Evolutionary conservation across 1,140 invertebrate genomes (phyloP), one percentile per base, ranked within the genome.

Genomic region (Cylas formicarius): DNA sequence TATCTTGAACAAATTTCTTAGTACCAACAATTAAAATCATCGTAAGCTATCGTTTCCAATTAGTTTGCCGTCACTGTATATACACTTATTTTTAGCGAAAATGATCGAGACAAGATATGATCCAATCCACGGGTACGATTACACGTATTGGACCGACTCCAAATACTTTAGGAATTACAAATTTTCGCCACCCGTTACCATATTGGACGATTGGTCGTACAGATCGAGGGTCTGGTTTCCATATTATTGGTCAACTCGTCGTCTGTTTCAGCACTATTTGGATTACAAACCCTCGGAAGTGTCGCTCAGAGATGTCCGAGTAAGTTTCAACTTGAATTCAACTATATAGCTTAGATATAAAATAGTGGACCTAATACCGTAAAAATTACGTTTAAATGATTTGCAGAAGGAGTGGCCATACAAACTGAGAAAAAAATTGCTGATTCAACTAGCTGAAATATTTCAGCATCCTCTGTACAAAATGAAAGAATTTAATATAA

Each of bases 211-310:
- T 11, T 53, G 52, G 52, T 38, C 38, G 2, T 36, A 33, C 14
- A 42, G 52, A 50, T 53, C 52, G 4, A 28, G 52, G 11, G 47
- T 53, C 7, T 53, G 52, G 52, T 53, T 53, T 35, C 52, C 52
- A 2, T 53, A 53, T 21, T 53, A 53, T 11, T 53, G 52, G 52
- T 53, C 52, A 4, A 53, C 52, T 13, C 42, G 40, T 21, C 46
- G 52, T 14, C 34, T 53, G 6, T 53, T 53, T 18, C 39, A 53
- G 9, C 52, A 53, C 24, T 53, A 53, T 22, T 39, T 46, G 18
- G 52, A 53, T 19, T 50, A 49, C 16, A 43, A 43, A 31, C 52
- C 52, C 5, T 53, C 52, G 23, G 38, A 41, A 4, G 18, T 48
- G 4, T 42, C 52, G 14, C 21, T 53, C 16, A 35, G 52, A 23